These are phyloP conservation scores for Aporophyla lueneburgensis DNA, from an alignment of 2,888 invertebrate genomes.

Conservation along the genomic window DNA sequence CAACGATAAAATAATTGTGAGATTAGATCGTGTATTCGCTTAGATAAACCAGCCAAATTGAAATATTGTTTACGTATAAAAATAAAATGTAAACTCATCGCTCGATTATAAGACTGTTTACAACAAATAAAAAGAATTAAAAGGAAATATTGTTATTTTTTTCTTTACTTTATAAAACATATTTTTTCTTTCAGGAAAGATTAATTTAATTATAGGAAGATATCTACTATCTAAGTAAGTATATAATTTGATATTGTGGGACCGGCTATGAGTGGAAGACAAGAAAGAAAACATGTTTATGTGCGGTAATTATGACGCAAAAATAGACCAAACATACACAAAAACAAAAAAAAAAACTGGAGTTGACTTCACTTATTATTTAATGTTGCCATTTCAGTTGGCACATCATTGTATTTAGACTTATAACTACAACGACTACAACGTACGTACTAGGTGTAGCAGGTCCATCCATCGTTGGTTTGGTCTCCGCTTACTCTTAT, in stretches of 20 bases:
- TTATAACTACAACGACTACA: too few species aligned
- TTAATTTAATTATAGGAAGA: too few species aligned
- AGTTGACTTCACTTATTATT: background rate
- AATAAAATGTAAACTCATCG: slow-evolving; percentile 82
- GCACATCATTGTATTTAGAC: background rate
- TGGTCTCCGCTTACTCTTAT: too few species aligned
- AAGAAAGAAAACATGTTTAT: too few species aligned
- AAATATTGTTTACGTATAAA: slow-evolving; percentile 83
- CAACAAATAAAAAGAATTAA: slow-evolving; percentile 84
- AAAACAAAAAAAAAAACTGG: too few species aligned
- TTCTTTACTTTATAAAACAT: background rate
- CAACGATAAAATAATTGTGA: slow-evolving; percentile 80
- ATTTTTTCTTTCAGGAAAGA: background rate
- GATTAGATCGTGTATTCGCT: slow-evolving; percentile 85
- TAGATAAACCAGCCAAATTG: slow-evolving; percentile 87
- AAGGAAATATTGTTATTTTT: background rate
- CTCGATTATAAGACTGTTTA: slow-evolving; percentile 90
- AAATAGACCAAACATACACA: too few species aligned
- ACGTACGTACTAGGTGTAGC: too few species aligned
- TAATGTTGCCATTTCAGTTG: background rate
- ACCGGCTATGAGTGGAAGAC: too few species aligned
- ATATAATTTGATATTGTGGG: background rate
- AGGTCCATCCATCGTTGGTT: too few species aligned
- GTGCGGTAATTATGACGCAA: too few species aligned
- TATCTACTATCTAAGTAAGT: background rate